Evolutionary conservation across 64 coral and sea anemone genomes (phyloP).

Genomic region (Dendrophyllia cribrosa): DNA sequence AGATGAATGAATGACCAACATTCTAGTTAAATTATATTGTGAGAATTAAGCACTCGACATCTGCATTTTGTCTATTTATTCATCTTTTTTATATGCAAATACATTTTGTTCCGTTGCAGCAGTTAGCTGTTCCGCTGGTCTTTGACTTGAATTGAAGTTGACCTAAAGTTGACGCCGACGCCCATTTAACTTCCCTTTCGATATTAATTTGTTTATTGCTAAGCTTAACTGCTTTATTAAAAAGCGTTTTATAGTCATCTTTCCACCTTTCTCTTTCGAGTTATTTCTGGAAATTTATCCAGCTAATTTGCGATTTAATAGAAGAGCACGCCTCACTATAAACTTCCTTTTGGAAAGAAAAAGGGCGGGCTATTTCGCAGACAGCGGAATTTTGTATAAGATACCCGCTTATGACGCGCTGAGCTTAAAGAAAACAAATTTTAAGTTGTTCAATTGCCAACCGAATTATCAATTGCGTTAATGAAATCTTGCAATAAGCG

Average conservation of each 20-base stretch:
- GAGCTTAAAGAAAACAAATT: neutral
- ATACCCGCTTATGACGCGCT: neutral
- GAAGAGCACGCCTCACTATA: neutral
- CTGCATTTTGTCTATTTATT: neutral
- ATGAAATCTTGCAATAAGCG: no score
- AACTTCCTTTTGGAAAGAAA: constrained; percentile 21
- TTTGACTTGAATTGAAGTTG: neutral
- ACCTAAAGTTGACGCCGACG: no score
- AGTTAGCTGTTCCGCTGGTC: neutral
- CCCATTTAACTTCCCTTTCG: neutral
- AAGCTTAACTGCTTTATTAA: neutral
- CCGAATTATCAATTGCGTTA: no score
- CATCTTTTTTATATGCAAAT: neutral
- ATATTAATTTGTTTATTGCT: neutral
- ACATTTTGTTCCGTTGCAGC: constrained; percentile 17
- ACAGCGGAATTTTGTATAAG: neutral
- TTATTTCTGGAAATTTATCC: neutral
- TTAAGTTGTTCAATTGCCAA: neutral
- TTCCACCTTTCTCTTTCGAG: constrained; percentile 9
- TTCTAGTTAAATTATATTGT: neutral
- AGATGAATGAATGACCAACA: neutral
- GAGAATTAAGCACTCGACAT: neutral
- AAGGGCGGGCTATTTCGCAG: neutral
- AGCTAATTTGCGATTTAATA: constrained; percentile 3
- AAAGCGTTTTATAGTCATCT: neutral